Base-by-base conservation (phyloP, 2,113 vertebrate genomes). In the Cyprinodon tularosa region DNA sequence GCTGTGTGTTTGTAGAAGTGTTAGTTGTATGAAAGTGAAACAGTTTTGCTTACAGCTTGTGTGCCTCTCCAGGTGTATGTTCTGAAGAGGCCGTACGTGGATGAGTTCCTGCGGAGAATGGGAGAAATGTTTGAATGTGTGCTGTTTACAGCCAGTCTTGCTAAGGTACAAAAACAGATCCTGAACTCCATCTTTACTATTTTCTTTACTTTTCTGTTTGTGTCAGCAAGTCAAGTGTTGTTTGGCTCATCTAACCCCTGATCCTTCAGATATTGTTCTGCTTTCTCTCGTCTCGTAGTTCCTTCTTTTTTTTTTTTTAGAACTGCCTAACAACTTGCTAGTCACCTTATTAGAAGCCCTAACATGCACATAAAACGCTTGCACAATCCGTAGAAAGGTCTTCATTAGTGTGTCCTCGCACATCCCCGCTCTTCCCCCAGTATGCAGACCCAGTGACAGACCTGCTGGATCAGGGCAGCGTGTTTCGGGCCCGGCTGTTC, bases 41-140 rank as follows among this genome's bases (percentile, higher is more conserved):
- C 20, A 3, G 20, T 13, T 44, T 66, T 17, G 14, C 63, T 13
- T 42, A 77, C n/a, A 0, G 0, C 15, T 3, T 71, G 59, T 74
- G 50, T 86, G 69, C 71, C n/a, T 72, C 77, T 1, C 50, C 90
- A 97, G 96, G 96, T 97, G 14, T 97, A 97, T 7, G 96, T 97
- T 5, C 93, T 97, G 82, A 97, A 97, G 94, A 94, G 96, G 91
- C 96, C 96, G n/a, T 95, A 95, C 2, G 96, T 97, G 59, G 96
- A 97, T 1, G 92, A 96, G 90, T 97, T 97, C 91, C 94, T 97
- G 88, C 94, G 94, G 84, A 91, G 96, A 36, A 97, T 97, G 96
- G 96, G 96, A 67, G 95, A 97, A 71, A 89, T 97, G 89, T 97
- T 97, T 88, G 96, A 97, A 79, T 97, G 96, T 90, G 95, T 97